These are phyloP conservation scores for Solenodon paradoxus DNA, from an alignment of 2,113 vertebrate species.

Conservation along the genomic window DNA sequence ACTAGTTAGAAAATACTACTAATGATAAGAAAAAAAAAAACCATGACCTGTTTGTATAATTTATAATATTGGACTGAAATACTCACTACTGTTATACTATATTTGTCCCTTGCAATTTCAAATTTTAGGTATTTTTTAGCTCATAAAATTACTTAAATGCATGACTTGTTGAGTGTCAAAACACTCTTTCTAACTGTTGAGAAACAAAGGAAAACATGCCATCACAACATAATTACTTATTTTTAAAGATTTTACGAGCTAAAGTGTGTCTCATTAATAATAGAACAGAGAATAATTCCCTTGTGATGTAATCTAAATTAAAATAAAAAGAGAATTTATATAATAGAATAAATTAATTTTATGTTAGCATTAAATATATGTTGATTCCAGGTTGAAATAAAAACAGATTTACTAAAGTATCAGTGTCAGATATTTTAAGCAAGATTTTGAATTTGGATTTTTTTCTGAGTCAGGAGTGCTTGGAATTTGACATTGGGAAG, in stretches of 20 bases:
- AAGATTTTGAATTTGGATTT: constrained; percentile 23
- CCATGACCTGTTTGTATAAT: not conserved
- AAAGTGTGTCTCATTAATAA: constrained; percentile 53
- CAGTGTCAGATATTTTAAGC: not conserved
- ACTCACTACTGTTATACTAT: not conserved
- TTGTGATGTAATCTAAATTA: not conserved
- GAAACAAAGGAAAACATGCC: constrained; percentile 55
- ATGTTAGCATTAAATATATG: not conserved
- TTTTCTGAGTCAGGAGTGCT: not conserved
- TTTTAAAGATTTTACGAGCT: constrained; percentile 9
- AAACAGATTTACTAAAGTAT: constrained; percentile 17
- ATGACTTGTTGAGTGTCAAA: constrained; percentile 43
- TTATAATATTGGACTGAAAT: not conserved
- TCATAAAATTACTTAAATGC: constrained; percentile 23
- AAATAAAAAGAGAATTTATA: not conserved
- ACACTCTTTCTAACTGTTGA: constrained; percentile 20
- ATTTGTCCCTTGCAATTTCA: not conserved
- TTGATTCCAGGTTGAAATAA: not conserved
- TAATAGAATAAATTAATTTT: constrained; percentile 36
- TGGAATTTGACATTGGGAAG: not conserved
- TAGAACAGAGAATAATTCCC: constrained; percentile 27
- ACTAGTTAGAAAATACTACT: not conserved
- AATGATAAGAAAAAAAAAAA: not conserved
- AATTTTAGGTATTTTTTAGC: not conserved
- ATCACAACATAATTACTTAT: constrained; percentile 44